Evolutionary conservation across 2,113 vertebrate species (phyloP), one percentile per base, ranked within the genome.

Genomic region (Muntiacus reevesi): DNA sequence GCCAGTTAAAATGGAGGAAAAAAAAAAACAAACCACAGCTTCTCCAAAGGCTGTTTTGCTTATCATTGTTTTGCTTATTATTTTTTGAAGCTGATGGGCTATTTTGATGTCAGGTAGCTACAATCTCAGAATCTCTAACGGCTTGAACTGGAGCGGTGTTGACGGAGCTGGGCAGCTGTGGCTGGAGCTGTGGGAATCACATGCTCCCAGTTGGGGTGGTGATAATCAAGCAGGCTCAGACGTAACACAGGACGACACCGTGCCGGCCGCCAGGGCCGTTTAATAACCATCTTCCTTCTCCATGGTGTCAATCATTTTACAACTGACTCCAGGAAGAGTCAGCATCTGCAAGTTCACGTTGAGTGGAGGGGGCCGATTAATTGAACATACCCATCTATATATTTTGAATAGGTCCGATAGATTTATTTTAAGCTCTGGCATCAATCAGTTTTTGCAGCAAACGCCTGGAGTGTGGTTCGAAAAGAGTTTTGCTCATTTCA

Each of bases 391-490:
- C 40, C 23, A 1, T 33, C 40, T 67, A 0, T 23, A 0, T 6
- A 1, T 15, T 23, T 71, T 84, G 6, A 23, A 33, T 40, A 7
- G 0, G 7, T 8, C 19, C 0, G 0, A 0, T 0, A 1, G 92
- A 23, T n/a, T 50, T 14, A 14, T 54, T 40, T 59, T 78, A n/a
- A 50, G 43, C 0, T 4, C 82, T n/a, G 10, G n/a, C 27, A 6
- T 13, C 78, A 2, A 1, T 79, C 36, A 1, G 0, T 74, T 19
- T 74, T 74, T 43, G 71, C 23, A 76, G 71, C 36, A 43, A 76
- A 76, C 0, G 40, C 23, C 23, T 27, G 12, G 71, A 27, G 71
- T 27, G 23, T 12, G 3, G 40, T 43, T 27, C 2, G 1, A 43
- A 43, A 43, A 76, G 71, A 43, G 23, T 43, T 76, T 43, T 40